phyloP scores from a whole-genome alignment of 92 coral and sea anemone species.

The Phenganax marumi region DNA sequence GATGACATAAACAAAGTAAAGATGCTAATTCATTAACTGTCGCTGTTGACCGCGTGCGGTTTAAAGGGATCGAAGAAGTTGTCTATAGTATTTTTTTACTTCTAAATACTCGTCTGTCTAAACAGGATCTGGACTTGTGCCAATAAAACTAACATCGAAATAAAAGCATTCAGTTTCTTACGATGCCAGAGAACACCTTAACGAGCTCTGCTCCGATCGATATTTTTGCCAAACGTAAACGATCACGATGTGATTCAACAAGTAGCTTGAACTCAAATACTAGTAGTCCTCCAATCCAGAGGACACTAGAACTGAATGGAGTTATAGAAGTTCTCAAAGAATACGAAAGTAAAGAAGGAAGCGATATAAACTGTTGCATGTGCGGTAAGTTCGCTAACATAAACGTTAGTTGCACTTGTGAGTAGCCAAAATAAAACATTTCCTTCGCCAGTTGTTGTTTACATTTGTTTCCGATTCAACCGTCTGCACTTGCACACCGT shows the following conservation, averaged over 20 bases:
- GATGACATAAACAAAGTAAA: slow-evolving; percentile 34
- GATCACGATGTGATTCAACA: slow-evolving; percentile 78
- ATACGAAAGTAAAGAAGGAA: slow-evolving; percentile 90
- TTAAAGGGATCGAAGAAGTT: slow-evolving; percentile 33
- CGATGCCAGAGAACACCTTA: slow-evolving; percentile 37
- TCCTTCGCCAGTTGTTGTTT: slow-evolving; percentile 20
- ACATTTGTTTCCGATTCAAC: slow-evolving; percentile 30
- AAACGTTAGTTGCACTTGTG: neutral
- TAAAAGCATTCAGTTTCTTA: neutral
- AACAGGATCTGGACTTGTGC: slow-evolving; percentile 41
- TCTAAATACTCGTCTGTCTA: neutral
- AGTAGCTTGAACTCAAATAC: slow-evolving; percentile 63
- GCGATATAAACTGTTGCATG: slow-evolving; percentile 94
- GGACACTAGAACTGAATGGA: slow-evolving; percentile 90
- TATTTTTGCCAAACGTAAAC: slow-evolving; percentile 68
- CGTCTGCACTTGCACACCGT: neutral
- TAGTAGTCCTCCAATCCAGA: slow-evolving; percentile 65
- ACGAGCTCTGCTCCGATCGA: slow-evolving; percentile 34
- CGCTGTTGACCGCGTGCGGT: slow-evolving; percentile 42
- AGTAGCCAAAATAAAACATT: neutral
- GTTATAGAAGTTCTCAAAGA: slow-evolving; percentile 96
- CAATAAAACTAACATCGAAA: slow-evolving; percentile 2
- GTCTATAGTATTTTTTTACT: slow-evolving; percentile 19
- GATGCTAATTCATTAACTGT: slow-evolving; percentile 45
- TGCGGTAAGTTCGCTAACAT: slow-evolving; percentile 74